These are phyloP conservation scores for Prolemur simus DNA, from an alignment of 2,113 vertebrate species.

Conservation along the genomic window DNA sequence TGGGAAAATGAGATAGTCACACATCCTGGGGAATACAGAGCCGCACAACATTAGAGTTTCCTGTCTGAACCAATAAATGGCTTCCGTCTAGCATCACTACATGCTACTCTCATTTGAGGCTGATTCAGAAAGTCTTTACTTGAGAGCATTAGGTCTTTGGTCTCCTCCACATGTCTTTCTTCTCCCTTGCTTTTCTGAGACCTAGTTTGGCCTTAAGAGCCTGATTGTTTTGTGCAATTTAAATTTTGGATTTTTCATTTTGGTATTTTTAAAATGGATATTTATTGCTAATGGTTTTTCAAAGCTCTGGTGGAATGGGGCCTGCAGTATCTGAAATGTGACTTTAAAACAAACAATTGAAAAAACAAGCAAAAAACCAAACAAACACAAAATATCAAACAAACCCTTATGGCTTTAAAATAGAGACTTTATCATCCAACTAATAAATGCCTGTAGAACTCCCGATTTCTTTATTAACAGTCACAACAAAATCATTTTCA, in stretches of 20 bases:
- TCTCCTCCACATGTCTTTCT: neutral
- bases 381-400: neutral
- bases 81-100: constrained; percentile 50
- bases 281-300: neutral
- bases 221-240: constrained; percentile 52
- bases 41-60: constrained; percentile 19
- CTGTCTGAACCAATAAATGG: constrained; percentile 33
- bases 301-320: neutral
- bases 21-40: constrained; percentile 14
- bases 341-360: neutral
- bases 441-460: neutral
- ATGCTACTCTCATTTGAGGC: constrained; percentile 10
- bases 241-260: neutral
- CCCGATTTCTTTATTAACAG: constrained; percentile 37
- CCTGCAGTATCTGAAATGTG: neutral
- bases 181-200: constrained; percentile 9
- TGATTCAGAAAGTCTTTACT: constrained; percentile 54
- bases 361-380: neutral
- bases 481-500: constrained; percentile 44
- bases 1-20: constrained; percentile 27
- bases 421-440: neutral
- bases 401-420: neutral
- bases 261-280: neutral
- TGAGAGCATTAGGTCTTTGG: neutral
- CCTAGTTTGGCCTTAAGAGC: constrained; percentile 56